Conservation (phyloP, 2,888 invertebrate species). For the Luperina nickerlii region DNA sequence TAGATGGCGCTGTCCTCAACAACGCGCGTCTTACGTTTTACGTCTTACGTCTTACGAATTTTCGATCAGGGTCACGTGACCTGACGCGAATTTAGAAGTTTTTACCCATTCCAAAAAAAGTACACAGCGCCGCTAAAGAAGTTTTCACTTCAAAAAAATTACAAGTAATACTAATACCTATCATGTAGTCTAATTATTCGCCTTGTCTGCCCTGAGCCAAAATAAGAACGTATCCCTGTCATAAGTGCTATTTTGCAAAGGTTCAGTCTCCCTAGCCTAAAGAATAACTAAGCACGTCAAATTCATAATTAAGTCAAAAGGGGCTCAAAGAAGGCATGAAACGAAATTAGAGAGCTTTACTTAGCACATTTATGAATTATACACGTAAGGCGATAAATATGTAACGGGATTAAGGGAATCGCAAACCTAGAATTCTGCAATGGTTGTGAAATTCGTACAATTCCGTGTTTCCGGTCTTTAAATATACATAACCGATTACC, state of each 20-base stretch:
- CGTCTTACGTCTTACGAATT: too few relatives aligned
- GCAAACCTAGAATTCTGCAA: conserved; percentile 19
- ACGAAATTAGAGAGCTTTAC: conserved; percentile 53
- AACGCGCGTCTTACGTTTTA: too few relatives aligned
- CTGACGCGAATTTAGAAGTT: too few relatives aligned
- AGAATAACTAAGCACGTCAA: conserved; percentile 47
- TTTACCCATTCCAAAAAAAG: too few relatives aligned
- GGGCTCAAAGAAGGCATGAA: conserved; percentile 25
- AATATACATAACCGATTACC: conserved; percentile 16
- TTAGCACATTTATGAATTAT: conserved; percentile 34
- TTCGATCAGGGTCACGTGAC: too few relatives aligned
- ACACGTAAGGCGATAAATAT: conserved; percentile 29
- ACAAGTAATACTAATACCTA: background rate
- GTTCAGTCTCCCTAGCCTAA: conserved; percentile 23
- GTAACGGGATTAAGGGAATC: conserved; percentile 34
- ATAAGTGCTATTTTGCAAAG: conserved; percentile 28
- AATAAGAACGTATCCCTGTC: conserved; percentile 45
- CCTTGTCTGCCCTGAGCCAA: conserved; percentile 43
- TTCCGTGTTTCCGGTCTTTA: conserved; percentile 20
- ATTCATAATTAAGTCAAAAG: conserved; percentile 53
- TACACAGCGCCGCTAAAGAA: too few relatives aligned
- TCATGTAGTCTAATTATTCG: background rate
- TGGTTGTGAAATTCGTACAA: conserved; percentile 19
- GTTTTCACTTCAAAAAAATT: too few relatives aligned
- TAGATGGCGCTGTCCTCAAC: too few relatives aligned